phyloP scores from a whole-genome alignment of 2,888 invertebrate genomes.

The Hyppa rectilinea region DNA sequence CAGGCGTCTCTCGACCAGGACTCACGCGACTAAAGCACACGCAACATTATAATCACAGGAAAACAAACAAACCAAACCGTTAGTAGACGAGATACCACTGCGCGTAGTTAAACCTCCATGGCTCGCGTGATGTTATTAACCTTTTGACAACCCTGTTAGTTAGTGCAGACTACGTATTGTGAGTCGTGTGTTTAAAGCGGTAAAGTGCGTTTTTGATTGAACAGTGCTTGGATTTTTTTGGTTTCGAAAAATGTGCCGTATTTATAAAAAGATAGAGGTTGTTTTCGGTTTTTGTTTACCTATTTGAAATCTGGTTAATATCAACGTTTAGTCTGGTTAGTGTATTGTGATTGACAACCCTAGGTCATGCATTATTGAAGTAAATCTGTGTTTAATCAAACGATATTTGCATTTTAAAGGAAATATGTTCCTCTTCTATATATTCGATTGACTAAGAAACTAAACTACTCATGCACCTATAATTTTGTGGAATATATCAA shows the following conservation, averaged over 20 bases:
- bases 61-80: slow-evolving; percentile 71
- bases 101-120: slow-evolving; percentile 47
- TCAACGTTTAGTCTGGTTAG: slow-evolving; percentile 47
- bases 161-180: slow-evolving; percentile 40
- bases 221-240: not conserved
- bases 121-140: slow-evolving; percentile 60
- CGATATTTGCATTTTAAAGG: not conserved
- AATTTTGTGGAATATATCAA: slow-evolving; percentile 7
- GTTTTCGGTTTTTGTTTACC: slow-evolving; percentile 31
- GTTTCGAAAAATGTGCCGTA: slow-evolving; percentile 20
- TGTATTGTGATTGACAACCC: slow-evolving; percentile 56
- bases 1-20: slow-evolving; percentile 96
- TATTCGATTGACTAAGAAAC: not conserved
- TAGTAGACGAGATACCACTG: slow-evolving; percentile 60
- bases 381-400: slow-evolving; percentile 24
- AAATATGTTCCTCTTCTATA: not conserved
- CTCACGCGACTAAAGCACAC: slow-evolving; percentile 95
- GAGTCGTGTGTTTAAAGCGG: slow-evolving; percentile 31
- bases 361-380: slow-evolving; percentile 48
- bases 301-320: slow-evolving; percentile 26
- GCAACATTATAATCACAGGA: slow-evolving; percentile 78
- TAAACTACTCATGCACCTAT: slow-evolving; percentile 32
- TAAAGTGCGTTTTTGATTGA: slow-evolving; percentile 43
- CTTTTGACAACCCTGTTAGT: slow-evolving; percentile 54
- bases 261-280: not conserved